Percentiles rank a stretch among this genome's conserved stretches.
These are phyloP conservation scores for Micromesistius poutassou DNA, from an alignment of 2,797 vertebrate genomes.

Conservation along the genomic window DNA sequence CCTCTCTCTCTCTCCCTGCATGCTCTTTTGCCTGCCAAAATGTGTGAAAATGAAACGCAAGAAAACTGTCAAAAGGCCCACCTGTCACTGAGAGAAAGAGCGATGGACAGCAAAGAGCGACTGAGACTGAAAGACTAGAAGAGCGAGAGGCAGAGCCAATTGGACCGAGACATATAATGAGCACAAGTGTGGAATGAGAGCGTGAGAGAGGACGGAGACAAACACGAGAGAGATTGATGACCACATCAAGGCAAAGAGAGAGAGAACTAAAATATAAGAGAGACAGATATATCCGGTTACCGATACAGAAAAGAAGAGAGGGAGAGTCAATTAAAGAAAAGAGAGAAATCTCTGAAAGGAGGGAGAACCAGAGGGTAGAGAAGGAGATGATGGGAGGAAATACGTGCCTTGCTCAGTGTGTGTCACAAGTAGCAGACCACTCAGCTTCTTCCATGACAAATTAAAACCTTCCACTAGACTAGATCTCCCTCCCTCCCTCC, in stretches of 20 bases:
- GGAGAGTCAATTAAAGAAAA: neutral
- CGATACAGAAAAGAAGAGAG: neutral
- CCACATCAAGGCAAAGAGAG: neutral
- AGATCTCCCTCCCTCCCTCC: conserved; percentile 41
- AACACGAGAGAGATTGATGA: neutral
- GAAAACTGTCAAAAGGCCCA: conserved; percentile 57
- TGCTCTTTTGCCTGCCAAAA: conserved; percentile 44
- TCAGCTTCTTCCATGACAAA: conserved; percentile 67
- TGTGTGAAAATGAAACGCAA: conserved; percentile 47
- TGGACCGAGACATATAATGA: neutral
- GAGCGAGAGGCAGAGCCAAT: neutral
- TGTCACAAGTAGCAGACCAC: conserved; percentile 53
- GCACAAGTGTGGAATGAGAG: neutral
- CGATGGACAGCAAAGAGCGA: neutral
- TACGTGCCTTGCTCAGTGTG: neutral
- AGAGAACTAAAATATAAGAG: conserved; percentile 3
- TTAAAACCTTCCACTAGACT: conserved; percentile 65
- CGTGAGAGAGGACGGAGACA: neutral
- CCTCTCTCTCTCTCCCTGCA: conserved; percentile 37
- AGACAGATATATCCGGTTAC: conserved; percentile 3
- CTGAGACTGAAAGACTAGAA: neutral
- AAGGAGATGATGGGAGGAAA: neutral
- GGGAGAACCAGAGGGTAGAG: neutral
- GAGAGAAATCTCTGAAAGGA: neutral
- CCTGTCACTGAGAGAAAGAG: conserved; percentile 43